phyloP scores from a whole-genome alignment of 2,113 vertebrate genomes.

The Nesoenas mayeri region DNA sequence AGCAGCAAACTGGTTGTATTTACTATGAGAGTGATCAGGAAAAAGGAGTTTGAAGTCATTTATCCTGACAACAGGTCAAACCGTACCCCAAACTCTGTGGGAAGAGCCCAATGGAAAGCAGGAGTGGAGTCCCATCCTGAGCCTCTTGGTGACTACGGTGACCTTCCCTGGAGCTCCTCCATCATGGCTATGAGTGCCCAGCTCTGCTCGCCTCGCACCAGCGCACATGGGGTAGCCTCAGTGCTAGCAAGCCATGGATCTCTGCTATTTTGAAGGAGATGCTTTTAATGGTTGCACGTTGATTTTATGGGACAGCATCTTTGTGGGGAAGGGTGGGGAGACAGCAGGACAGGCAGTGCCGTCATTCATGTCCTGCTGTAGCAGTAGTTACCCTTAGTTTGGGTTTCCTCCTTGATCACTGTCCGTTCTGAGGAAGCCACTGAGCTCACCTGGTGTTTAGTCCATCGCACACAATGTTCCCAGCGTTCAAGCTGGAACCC shows the following conservation, averaged over 20 bases:
- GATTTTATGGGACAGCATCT: not conserved
- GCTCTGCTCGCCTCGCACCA: not conserved
- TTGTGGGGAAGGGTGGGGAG: not conserved
- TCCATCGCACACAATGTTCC: not conserved
- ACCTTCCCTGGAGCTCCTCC: not conserved
- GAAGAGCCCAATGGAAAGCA: not conserved
- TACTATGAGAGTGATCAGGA: not conserved
- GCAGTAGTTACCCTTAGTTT: not conserved
- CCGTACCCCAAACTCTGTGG: not conserved
- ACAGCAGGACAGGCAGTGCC: not conserved
- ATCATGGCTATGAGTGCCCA: not conserved
- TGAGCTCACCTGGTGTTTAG: fast-evolving
- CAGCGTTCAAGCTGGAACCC: not conserved
- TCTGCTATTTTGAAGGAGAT: not conserved
- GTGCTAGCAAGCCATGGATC: not conserved
- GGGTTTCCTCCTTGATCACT: not conserved
- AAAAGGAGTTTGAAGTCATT: not conserved
- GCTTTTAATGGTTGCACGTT: not conserved
- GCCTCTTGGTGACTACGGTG: not conserved
- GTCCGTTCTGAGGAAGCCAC: not conserved
- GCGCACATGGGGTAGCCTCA: fast-evolving
- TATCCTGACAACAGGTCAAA: not conserved
- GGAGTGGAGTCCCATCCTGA: not conserved
- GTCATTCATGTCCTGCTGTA: not conserved
- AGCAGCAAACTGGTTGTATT: not conserved